Evolutionary conservation across 2,888 invertebrate genomes (phyloP).

Genomic region (Autographa gamma): DNA sequence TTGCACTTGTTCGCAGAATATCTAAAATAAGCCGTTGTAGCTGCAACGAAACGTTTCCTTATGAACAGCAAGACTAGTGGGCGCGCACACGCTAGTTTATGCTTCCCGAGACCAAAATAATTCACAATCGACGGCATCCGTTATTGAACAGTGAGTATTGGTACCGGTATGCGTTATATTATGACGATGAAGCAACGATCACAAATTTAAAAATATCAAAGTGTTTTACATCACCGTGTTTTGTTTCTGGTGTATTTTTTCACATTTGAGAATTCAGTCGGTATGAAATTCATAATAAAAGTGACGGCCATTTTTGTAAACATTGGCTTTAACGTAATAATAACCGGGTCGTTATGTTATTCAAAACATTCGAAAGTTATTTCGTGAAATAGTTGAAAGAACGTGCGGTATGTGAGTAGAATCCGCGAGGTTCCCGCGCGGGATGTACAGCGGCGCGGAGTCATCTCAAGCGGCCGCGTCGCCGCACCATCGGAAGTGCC

Average conservation of each 20-base stretch:
- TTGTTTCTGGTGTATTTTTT: slow-evolving; percentile 51
- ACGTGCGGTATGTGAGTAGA: slow-evolving; percentile 53
- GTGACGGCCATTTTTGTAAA: slow-evolving; percentile 49
- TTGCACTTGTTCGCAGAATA: slow-evolving; percentile 66
- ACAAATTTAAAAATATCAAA: slow-evolving; percentile 65
- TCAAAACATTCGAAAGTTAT: slow-evolving; percentile 49
- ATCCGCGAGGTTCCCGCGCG: slow-evolving; percentile 38
- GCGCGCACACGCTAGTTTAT: slow-evolving; percentile 76
- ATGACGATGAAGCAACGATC: slow-evolving; percentile 55
- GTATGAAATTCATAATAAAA: slow-evolving; percentile 52
- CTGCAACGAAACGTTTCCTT: slow-evolving; percentile 74
- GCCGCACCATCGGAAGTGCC: slow-evolving; percentile 75
- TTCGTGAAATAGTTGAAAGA: slow-evolving; percentile 52
- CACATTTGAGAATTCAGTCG: slow-evolving; percentile 42
- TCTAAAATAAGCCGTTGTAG: slow-evolving; percentile 61
- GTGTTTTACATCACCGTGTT: slow-evolving; percentile 54
- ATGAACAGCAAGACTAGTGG: slow-evolving; percentile 69
- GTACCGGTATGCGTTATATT: slow-evolving; percentile 57
- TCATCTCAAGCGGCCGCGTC: slow-evolving; percentile 57
- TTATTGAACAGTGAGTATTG: slow-evolving; percentile 72
- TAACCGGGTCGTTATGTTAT: slow-evolving; percentile 47
- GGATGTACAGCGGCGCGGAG: slow-evolving; percentile 53
- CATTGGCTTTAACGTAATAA: slow-evolving; percentile 46
- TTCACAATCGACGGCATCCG: slow-evolving; percentile 84
- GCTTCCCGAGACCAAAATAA: slow-evolving; percentile 86